Conservation (phyloP, 2,888 invertebrate species). For the Parochlus steinenii region DNA sequence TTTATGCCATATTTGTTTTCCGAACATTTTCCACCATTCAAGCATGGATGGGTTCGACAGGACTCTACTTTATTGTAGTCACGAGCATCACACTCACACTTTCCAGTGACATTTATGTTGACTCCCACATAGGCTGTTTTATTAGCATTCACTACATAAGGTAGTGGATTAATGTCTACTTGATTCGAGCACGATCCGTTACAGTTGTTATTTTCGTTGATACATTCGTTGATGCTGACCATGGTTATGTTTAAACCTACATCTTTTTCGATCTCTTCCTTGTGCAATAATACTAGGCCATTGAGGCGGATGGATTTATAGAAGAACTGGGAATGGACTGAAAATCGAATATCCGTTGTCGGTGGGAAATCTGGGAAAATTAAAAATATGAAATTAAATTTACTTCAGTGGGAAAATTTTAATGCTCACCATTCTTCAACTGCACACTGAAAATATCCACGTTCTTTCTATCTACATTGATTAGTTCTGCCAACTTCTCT, state of each 20-base stretch:
- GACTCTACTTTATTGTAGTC: constrained; percentile 53
- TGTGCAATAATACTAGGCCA: constrained; percentile 54
- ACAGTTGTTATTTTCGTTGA: constrained; percentile 54
- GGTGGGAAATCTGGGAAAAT: too few relatives aligned
- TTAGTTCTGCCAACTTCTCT: constrained; percentile 45
- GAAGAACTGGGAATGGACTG: constrained; percentile 54
- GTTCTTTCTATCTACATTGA: constrained; percentile 46
- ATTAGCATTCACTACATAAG: constrained; percentile 69
- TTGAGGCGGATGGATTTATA: constrained; percentile 61
- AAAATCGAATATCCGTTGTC: constrained; percentile 55
- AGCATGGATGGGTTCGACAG: constrained; percentile 52
- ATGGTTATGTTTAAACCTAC: constrained; percentile 62
- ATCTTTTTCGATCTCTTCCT: constrained; percentile 53
- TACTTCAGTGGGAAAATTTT: too few relatives aligned
- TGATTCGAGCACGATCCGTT: constrained; percentile 64
- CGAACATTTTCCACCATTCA: constrained; percentile 64
- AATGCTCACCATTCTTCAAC: constrained; percentile 40
- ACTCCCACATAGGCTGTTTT: constrained; percentile 71
- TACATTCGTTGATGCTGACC: constrained; percentile 67
- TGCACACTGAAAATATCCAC: constrained; percentile 73
- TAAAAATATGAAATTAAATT: too few relatives aligned
- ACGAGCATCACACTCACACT: constrained; percentile 56
- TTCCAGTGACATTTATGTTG: constrained; percentile 51
- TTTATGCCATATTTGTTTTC: constrained; percentile 47
- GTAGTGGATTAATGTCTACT: constrained; percentile 47